These are phyloP conservation scores for Oikopleura vanhoeffeni DNA, from an alignment of 23 tunicate genomes.

Conservation along the genomic window DNA sequence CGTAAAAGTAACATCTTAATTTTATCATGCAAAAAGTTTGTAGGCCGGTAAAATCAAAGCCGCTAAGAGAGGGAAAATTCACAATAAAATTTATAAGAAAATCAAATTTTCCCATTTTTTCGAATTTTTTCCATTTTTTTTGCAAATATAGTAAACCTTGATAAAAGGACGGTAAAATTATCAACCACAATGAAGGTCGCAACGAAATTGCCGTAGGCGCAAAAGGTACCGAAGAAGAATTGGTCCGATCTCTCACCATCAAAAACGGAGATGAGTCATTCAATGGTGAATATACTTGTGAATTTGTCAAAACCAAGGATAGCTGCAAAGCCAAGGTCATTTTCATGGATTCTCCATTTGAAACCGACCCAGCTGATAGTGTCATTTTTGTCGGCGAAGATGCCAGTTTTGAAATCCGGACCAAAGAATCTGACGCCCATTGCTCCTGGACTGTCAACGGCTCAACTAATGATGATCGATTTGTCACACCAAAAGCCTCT, in stretches of 20 bases:
- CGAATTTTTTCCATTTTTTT: no score
- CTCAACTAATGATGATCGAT: neutral
- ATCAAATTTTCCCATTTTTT: no score
- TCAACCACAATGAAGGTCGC: neutral
- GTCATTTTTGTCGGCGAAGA: conserved; percentile 37
- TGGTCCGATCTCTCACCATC: conserved; percentile 29
- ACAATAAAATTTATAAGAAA: no score
- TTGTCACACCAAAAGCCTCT: neutral
- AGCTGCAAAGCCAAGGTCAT: neutral
- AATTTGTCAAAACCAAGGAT: neutral
- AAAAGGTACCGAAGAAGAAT: conserved; percentile 39
- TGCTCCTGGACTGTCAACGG: neutral
- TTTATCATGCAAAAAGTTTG: no score
- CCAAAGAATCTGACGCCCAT: neutral
- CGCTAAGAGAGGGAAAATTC: no score
- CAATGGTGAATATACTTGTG: neutral
- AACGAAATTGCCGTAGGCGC: conserved; percentile 12
- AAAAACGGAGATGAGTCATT: conserved; percentile 43
- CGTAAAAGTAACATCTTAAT: no score
- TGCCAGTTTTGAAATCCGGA: conserved; percentile 18
- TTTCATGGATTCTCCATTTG: conserved; percentile 23
- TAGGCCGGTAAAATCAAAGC: no score
- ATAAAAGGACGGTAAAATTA: no score
- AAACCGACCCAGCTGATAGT: conserved; percentile 28
- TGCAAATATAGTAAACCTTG: no score